A percentile compares a stretch with the other conserved stretches of the same genome.
These are phyloP conservation scores for Romanogobio albipinnatus DNA, from an alignment of 2,113 vertebrate genomes.

Conservation along the genomic window DNA sequence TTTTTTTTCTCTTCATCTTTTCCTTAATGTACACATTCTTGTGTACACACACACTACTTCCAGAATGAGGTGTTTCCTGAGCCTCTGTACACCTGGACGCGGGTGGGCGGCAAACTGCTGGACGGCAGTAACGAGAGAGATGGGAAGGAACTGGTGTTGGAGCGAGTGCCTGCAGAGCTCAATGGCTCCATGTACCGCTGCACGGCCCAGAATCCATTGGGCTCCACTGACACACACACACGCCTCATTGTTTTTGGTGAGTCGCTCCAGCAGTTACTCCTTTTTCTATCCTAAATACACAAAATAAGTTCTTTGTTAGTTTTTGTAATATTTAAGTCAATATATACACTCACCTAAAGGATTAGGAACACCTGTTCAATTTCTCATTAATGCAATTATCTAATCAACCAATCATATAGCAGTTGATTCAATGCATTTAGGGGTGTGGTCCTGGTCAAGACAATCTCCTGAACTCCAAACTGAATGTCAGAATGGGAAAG, in stretches of 20 bases:
- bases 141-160: slow-evolving; percentile 90
- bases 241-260: slow-evolving; percentile 97
- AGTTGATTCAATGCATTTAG: too few relatives aligned
- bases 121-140: slow-evolving; percentile 87
- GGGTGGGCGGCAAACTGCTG: slow-evolving; percentile 90
- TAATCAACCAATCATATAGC: too few relatives aligned
- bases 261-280: slow-evolving; percentile 36
- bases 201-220: slow-evolving; percentile 95
- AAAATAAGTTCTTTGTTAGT: not conserved
- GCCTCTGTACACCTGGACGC: slow-evolving; percentile 95
- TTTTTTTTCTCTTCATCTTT: not conserved
- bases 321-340: not conserved
- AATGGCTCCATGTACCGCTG: slow-evolving; percentile 99
- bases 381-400: too few relatives aligned
- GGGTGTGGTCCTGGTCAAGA: too few relatives aligned
- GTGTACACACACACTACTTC: slow-evolving; percentile 17
- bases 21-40: not conserved
- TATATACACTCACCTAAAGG: too few relatives aligned
- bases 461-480: too few relatives aligned
- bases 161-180: slow-evolving; percentile 91
- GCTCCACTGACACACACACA: slow-evolving; percentile 96
- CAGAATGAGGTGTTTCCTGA: slow-evolving; percentile 98
- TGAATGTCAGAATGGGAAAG: too few relatives aligned
- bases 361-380: too few relatives aligned
- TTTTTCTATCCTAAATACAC: not conserved